phyloP scores from a whole-genome alignment of 2,888 invertebrate species.

The Callinectes sapidus region DNA sequence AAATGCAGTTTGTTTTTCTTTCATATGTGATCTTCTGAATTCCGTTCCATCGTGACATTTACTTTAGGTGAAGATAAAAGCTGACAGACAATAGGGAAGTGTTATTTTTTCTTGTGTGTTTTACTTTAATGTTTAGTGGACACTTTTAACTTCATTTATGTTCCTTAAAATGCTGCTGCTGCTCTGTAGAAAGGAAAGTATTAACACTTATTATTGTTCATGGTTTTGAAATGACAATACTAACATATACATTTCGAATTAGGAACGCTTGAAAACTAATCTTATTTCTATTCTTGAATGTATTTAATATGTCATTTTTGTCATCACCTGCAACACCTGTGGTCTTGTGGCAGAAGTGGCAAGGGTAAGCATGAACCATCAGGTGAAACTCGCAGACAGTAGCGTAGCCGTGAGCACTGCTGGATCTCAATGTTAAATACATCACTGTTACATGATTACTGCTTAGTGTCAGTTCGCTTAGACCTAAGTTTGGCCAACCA shows the following conservation, averaged over 20 bases:
- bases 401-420: neutral
- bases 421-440: neutral
- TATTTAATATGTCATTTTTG: neutral
- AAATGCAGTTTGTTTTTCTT: constrained; percentile 24
- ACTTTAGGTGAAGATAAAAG: constrained; percentile 28
- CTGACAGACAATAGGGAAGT: neutral
- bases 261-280: neutral
- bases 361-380: neutral
- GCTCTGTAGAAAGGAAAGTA: neutral
- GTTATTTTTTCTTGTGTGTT: neutral
- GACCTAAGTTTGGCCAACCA: neutral
- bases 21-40: neutral
- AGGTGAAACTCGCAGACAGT: neutral
- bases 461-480: neutral
- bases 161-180: neutral
- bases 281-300: neutral
- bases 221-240: neutral
- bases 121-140: neutral
- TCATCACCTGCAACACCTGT: neutral
- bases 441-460: neutral
- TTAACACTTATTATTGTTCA: neutral
- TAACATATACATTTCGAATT: neutral
- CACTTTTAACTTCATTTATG: neutral
- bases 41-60: neutral
- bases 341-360: neutral